phyloP scores from a whole-genome alignment of 2,797 vertebrate species.

The Bucorvus abyssinicus region DNA sequence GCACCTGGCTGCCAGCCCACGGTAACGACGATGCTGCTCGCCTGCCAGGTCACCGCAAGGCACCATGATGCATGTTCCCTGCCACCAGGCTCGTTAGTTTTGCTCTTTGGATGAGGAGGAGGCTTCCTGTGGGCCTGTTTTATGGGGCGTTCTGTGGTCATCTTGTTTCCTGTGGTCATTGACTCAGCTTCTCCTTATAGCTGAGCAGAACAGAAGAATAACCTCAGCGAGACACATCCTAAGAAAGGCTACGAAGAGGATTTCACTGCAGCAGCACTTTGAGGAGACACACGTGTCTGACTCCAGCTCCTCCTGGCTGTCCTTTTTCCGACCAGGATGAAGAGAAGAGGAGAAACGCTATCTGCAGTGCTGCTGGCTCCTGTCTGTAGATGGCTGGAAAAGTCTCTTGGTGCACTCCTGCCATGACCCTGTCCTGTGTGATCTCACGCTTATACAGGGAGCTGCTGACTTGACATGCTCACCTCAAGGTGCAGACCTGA shows the following conservation, averaged over 20 bases:
- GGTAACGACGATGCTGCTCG: rapidly evolving
- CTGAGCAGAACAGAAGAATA: background rate
- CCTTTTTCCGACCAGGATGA: background rate
- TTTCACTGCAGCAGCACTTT: rapidly evolving
- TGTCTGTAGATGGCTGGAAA: background rate
- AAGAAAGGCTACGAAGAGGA: background rate
- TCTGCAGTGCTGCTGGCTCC: background rate
- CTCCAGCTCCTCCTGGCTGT: background rate
- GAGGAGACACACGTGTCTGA: background rate
- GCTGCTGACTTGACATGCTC: background rate
- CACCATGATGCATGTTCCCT: background rate
- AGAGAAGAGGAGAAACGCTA: background rate
- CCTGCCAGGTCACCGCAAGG: background rate
- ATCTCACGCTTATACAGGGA: background rate
- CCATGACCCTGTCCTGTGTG: background rate
- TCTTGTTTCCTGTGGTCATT: background rate
- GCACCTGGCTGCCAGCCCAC: background rate
- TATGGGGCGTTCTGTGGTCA: background rate
- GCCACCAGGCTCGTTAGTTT: background rate
- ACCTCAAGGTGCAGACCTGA: background rate
- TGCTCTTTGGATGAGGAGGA: background rate
- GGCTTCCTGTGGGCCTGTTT: background rate
- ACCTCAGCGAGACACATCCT: background rate
- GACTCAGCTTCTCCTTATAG: background rate
- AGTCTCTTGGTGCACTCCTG: background rate